Conservation (phyloP, 2,888 invertebrate species). For the Brenthis daphne region DNA sequence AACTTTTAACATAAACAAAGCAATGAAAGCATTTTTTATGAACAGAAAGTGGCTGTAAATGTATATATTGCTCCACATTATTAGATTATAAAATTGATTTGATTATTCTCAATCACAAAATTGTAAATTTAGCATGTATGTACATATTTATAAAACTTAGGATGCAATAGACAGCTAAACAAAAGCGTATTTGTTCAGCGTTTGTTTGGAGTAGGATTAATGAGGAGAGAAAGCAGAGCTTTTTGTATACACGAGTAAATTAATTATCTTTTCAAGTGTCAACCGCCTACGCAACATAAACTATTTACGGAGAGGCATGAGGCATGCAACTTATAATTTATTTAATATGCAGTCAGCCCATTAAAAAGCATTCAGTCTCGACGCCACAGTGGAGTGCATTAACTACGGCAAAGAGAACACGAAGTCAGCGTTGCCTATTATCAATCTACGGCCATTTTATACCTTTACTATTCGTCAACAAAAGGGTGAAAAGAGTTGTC, state of each 20-base stretch:
- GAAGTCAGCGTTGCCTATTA: constrained; percentile 27
- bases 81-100: too few relatives aligned
- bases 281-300: constrained; percentile 44
- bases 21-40: background rate
- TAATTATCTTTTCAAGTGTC: constrained; percentile 50
- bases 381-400: constrained; percentile 57
- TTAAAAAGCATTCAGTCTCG: constrained; percentile 72
- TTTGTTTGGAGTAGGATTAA: constrained; percentile 35
- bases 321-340: constrained; percentile 52
- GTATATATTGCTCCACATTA: too few relatives aligned
- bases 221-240: constrained; percentile 35
- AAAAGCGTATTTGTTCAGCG: constrained; percentile 30
- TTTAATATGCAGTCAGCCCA: constrained; percentile 62
- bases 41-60: background rate
- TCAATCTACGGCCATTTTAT: constrained; percentile 34
- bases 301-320: constrained; percentile 53
- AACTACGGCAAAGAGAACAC: constrained; percentile 42
- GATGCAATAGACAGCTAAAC: constrained; percentile 14
- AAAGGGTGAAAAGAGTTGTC: constrained; percentile 19
- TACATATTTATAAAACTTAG: background rate
- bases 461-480: constrained; percentile 21
- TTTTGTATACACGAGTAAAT: constrained; percentile 43
- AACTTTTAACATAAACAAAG: too few relatives aligned
- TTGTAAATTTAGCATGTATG: background rate
- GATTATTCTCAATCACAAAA: too few relatives aligned